Conservation (phyloP, 2,797 vertebrate genomes). For the Cossypha caffra region DNA sequence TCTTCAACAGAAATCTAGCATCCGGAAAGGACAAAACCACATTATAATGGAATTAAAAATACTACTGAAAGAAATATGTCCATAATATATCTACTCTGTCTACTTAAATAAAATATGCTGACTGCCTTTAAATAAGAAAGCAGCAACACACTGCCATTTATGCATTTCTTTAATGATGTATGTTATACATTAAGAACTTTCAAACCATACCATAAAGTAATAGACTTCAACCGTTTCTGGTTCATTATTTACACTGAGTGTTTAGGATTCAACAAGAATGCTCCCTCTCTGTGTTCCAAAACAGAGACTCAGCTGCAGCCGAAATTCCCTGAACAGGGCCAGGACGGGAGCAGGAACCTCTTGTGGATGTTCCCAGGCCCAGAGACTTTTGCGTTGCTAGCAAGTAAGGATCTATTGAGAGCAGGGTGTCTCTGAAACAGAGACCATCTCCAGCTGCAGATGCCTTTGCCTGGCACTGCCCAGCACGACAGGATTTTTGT, state of each 20-base stretch:
- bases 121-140: neutral
- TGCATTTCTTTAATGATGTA: neutral
- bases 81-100: neutral
- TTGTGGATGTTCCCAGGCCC: accelerated
- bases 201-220: neutral
- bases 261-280: neutral
- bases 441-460: neutral
- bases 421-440: neutral
- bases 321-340: neutral
- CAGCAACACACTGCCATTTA: neutral
- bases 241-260: neutral
- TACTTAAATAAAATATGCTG: neutral
- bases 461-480: neutral
- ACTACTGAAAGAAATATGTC: neutral
- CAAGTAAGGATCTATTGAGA: accelerated
- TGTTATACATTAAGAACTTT: neutral
- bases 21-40: neutral
- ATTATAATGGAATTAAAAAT: neutral
- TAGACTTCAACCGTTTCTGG: neutral
- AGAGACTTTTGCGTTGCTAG: neutral
- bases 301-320: neutral
- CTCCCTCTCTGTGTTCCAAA: neutral
- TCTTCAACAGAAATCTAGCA: neutral
- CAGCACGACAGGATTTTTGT: accelerated
- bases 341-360: neutral